Evolutionary conservation across 1,140 invertebrate species (phyloP).

Genomic region (Atta colombica): DNA sequence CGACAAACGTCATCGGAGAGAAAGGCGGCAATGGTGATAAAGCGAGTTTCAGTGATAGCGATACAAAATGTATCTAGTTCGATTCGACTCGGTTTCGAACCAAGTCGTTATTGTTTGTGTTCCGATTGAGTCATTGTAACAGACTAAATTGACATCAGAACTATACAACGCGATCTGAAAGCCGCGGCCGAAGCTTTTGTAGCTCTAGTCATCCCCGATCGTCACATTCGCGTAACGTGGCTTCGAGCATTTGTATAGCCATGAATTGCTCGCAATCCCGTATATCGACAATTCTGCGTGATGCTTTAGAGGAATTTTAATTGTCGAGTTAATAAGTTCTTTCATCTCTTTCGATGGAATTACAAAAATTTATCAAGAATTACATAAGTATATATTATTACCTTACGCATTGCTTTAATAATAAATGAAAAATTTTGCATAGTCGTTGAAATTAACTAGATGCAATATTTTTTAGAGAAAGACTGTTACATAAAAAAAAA

Average conservation of each 20-base stretch:
- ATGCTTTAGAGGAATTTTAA: constrained; percentile 25
- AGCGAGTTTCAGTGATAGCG: constrained; percentile 9
- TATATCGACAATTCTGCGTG: not conserved
- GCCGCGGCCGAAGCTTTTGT: constrained; percentile 72
- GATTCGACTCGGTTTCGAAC: constrained; percentile 57
- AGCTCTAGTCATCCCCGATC: constrained; percentile 35
- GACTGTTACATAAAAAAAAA: not conserved
- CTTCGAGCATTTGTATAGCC: constrained; percentile 17
- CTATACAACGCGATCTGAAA: constrained; percentile 64
- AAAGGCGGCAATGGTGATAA: constrained; percentile 11
- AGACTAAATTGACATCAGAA: constrained; percentile 83
- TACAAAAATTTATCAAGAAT: not conserved
- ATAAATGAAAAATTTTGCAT: not conserved
- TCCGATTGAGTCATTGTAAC: constrained; percentile 84
- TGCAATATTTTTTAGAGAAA: not conserved
- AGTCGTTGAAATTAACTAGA: not conserved
- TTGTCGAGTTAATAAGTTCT: constrained; percentile 9
- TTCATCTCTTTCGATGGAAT: not conserved
- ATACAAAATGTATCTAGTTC: constrained; percentile 81
- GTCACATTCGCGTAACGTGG: constrained; percentile 36
- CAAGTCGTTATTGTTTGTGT: constrained; percentile 81
- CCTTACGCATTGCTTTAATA: not conserved
- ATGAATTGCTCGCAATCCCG: constrained; percentile 28
- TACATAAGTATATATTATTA: not conserved
- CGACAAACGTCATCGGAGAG: not conserved